Evolutionary conservation across 2,888 invertebrate species (phyloP).

Genomic region (Lymantria dispar): DNA sequence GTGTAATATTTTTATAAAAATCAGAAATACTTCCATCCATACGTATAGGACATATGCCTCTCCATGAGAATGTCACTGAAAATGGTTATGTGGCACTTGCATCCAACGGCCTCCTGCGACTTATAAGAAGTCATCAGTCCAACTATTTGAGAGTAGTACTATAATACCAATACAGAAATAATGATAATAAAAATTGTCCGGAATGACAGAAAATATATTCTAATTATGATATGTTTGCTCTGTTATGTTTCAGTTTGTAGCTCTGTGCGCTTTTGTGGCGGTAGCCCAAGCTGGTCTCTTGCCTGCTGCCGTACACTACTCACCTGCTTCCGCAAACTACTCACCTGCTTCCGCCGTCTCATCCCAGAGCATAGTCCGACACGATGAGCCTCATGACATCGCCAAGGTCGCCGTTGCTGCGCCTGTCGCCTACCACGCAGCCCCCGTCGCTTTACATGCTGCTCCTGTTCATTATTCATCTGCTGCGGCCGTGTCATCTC

Average conservation of each 20-base stretch:
- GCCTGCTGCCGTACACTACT: constrained; percentile 52
- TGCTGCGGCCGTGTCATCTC: constrained; percentile 55
- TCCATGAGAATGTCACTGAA: no score
- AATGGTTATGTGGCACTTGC: no score
- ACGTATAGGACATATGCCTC: no score
- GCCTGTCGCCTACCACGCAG: constrained; percentile 27
- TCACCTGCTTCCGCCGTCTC: constrained; percentile 51
- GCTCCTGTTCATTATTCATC: constrained; percentile 51
- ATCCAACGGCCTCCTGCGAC: no score
- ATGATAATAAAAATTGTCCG: no score
- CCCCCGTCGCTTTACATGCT: constrained; percentile 27
- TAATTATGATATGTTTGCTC: no score
- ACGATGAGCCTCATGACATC: constrained; percentile 43
- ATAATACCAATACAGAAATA: no score
- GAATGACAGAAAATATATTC: no score
- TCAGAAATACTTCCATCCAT: no score
- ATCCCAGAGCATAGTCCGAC: constrained; percentile 43
- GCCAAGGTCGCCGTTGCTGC: constrained; percentile 20
- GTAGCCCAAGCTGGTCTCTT: constrained; percentile 43
- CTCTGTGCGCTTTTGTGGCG: constrained; percentile 43
- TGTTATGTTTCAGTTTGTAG: constrained; percentile 24
- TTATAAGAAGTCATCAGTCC: no score
- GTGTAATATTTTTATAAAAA: no score
- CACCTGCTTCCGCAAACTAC: constrained; percentile 46
- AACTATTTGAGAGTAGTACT: no score